phyloP scores from a whole-genome alignment of 1,140 invertebrate genomes.

The Andricus grossulariae region DNA sequence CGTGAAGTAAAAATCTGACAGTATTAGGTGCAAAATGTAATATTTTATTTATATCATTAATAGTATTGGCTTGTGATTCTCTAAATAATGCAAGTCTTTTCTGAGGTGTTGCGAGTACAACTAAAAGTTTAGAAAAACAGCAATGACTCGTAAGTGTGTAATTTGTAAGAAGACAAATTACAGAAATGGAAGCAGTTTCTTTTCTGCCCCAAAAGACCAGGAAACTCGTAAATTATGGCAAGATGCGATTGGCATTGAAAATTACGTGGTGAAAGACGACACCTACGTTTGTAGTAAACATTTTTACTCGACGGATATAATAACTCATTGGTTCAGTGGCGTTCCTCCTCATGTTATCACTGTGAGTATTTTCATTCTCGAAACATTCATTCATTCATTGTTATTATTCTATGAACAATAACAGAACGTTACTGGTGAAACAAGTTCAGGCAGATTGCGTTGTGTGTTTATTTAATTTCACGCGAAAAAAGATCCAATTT shows the following conservation, averaged over 20 bases:
- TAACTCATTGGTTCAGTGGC: conserved; percentile 72
- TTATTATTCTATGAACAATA: background rate
- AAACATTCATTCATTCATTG: background rate
- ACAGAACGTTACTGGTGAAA: too few relatives aligned
- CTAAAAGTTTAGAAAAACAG: background rate
- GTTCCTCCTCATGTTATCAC: conserved; percentile 70
- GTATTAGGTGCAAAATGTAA: too few relatives aligned
- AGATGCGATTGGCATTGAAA: conserved; percentile 63
- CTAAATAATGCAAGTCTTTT: too few relatives aligned
- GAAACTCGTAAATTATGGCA: conserved; percentile 68
- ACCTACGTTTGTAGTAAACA: conserved; percentile 72
- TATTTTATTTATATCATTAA: too few relatives aligned
- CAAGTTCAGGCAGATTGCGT: too few relatives aligned
- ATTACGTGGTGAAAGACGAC: conserved; percentile 66
- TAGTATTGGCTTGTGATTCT: too few relatives aligned
- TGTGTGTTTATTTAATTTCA: too few relatives aligned
- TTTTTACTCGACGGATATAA: conserved; percentile 68
- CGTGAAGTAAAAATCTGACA: too few relatives aligned
- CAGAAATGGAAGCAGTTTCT: conserved; percentile 69
- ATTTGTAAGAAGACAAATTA: conserved; percentile 71
- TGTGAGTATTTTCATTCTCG: conserved; percentile 53
- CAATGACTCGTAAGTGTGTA: conserved; percentile 71
- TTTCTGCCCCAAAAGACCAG: conserved; percentile 70
- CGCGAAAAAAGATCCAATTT: too few relatives aligned
- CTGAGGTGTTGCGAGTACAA: too few relatives aligned